These are phyloP conservation scores for Tichodroma muraria DNA, from an alignment of 2,113 vertebrate genomes.

Conservation along the genomic window DNA sequence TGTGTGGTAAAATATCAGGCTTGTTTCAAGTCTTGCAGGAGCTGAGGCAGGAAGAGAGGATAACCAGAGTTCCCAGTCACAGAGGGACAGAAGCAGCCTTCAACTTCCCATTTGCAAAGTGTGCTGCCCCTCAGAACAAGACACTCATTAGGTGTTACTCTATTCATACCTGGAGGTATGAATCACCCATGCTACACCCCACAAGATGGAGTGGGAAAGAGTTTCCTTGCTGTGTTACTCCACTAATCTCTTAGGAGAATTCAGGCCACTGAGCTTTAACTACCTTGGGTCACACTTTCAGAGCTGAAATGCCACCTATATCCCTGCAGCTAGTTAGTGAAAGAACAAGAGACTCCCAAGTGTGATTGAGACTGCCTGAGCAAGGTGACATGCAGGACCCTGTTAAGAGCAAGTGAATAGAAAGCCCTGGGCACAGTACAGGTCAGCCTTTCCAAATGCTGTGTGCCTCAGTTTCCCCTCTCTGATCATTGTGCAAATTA, in stretches of 20 bases:
- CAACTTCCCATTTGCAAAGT: not conserved
- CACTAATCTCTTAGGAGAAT: not conserved
- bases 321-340: not conserved
- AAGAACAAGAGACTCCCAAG: not conserved
- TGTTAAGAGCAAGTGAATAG: not conserved
- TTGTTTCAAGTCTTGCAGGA: not conserved
- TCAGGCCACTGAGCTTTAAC: not conserved
- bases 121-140: not conserved
- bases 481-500: not conserved
- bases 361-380: not conserved
- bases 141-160: not conserved
- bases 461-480: not conserved
- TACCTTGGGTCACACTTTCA: not conserved
- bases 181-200: not conserved
- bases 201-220: not conserved
- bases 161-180: not conserved
- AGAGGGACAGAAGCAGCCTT: not conserved
- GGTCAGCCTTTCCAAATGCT: not conserved
- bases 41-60: not conserved
- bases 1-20: not conserved
- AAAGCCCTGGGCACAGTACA: not conserved
- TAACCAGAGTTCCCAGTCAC: not conserved
- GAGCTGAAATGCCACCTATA: not conserved
- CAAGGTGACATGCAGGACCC: accelerated
- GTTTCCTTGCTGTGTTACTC: not conserved